Conservation (phyloP, 2,797 vertebrate species). For the Neosalanx taihuensis region DNA sequence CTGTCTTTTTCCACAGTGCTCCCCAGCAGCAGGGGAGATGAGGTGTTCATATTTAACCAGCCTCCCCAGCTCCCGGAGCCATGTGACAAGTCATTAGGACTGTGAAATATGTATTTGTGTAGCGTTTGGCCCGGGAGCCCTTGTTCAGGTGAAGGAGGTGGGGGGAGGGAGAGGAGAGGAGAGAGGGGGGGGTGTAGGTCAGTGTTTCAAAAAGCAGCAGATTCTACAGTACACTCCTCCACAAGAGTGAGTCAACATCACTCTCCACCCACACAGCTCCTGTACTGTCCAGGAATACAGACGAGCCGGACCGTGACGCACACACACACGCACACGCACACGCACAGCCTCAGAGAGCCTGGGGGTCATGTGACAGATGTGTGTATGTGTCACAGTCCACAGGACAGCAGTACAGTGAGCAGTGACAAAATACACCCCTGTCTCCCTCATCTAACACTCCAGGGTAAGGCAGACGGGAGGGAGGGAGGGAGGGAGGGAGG, state of each 20-base stretch:
- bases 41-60: slow-evolving; percentile 59
- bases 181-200: not conserved
- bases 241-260: no score
- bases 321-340: not conserved
- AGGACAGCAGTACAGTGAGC: not conserved
- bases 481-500: no score
- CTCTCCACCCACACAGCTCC: no score
- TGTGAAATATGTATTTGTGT: slow-evolving; percentile 58
- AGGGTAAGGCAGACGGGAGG: not conserved
- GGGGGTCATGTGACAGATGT: no score
- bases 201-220: not conserved
- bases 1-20: not conserved
- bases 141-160: slow-evolving; percentile 2
- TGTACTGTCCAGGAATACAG: no score
- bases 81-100: slow-evolving; percentile 59
- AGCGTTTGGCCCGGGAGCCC: slow-evolving; percentile 45
- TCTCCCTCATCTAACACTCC: not conserved
- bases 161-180: not conserved
- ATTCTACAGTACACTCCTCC: no score
- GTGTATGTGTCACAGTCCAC: not conserved
- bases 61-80: slow-evolving; percentile 20
- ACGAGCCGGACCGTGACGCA: not conserved
- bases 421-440: not conserved
- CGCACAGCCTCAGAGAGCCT: not conserved
- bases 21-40: slow-evolving; percentile 31